These are phyloP conservation scores for Rhinichthys klamathensis DNA, from an alignment of 2,113 vertebrate species.

Conservation along the genomic window DNA sequence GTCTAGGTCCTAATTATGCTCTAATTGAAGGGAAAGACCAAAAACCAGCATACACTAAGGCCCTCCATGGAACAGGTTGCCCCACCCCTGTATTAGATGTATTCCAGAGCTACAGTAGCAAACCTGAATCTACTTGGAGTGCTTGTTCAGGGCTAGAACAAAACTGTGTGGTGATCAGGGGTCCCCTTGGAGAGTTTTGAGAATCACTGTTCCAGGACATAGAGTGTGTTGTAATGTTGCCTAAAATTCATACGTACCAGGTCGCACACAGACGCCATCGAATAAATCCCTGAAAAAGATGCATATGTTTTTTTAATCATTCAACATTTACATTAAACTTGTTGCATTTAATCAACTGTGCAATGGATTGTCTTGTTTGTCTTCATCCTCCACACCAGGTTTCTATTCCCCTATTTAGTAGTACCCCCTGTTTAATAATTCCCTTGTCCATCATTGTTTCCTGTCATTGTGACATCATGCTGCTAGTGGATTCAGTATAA, in stretches of 20 bases:
- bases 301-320: slow-evolving; percentile 13
- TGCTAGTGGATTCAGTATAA: slow-evolving; percentile 3
- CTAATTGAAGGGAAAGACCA: neutral
- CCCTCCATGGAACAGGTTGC: slow-evolving; percentile 9
- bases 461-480: neutral
- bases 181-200: slow-evolving; percentile 2
- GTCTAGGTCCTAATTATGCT: slow-evolving; percentile 19
- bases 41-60: neutral
- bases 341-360: neutral
- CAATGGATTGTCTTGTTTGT: neutral
- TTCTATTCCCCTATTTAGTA: neutral
- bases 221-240: slow-evolving; percentile 16
- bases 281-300: slow-evolving; percentile 13
- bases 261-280: neutral
- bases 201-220: slow-evolving; percentile 3
- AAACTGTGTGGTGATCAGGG: slow-evolving; percentile 11
- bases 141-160: slow-evolving; percentile 16
- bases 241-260: slow-evolving; percentile 2
- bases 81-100: neutral
- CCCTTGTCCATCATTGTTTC: neutral
- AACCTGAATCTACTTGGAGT: slow-evolving; percentile 7
- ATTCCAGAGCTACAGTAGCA: slow-evolving; percentile 4
- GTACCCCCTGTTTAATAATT: slow-evolving; percentile 1
- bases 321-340: slow-evolving; percentile 3
- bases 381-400: neutral